Conservation (phyloP, 2,797 vertebrate species). For the Tapera naevia region DNA sequence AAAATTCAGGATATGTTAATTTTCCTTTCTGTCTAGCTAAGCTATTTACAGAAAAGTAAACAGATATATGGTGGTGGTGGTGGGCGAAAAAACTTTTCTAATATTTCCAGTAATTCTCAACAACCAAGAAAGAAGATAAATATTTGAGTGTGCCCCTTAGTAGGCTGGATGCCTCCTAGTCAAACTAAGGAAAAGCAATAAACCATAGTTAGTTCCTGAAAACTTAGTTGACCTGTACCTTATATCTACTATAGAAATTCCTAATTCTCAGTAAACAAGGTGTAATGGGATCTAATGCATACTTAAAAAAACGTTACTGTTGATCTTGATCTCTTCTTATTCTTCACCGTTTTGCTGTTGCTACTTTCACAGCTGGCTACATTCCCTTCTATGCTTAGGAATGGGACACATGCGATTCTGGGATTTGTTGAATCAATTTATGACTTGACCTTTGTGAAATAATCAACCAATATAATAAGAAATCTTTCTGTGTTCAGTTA, state of each 20-base stretch:
- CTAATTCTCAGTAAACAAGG: neutral
- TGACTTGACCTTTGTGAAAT: neutral
- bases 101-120: neutral
- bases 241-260: neutral
- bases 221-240: neutral
- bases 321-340: neutral
- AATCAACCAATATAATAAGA: neutral
- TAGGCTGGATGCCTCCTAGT: neutral
- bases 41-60: neutral
- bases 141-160: neutral
- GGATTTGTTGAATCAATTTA: neutral
- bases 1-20: neutral
- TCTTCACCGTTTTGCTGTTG: neutral
- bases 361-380: neutral
- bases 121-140: neutral
- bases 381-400: neutral
- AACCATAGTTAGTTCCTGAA: neutral
- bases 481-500: neutral
- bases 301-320: neutral
- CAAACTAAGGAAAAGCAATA: neutral
- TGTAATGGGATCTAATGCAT: neutral
- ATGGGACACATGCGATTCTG: neutral
- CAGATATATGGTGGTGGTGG: accelerated
- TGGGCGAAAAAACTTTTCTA: neutral
- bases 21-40: neutral